Conservation (phyloP, 2,888 invertebrate genomes). For the Microctonus hyperodae region DNA sequence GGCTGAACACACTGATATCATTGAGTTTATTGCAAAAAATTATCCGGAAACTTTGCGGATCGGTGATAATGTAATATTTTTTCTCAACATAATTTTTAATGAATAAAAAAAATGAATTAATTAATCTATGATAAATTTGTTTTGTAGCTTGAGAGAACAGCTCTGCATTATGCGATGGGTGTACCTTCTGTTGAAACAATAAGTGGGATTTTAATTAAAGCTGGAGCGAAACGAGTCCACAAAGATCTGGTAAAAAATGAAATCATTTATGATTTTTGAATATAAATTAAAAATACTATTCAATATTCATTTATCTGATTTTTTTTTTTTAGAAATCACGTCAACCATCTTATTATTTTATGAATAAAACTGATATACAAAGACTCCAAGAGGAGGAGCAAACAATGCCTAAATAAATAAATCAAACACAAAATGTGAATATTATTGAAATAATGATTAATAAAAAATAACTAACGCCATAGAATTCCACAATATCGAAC, state of each 20-base stretch:
- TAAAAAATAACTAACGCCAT: no score
- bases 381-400: constrained; percentile 86
- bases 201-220: constrained; percentile 80
- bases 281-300: neutral
- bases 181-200: constrained; percentile 83
- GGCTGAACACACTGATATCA: constrained; percentile 82
- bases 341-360: constrained; percentile 90
- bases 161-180: constrained; percentile 91
- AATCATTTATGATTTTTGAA: neutral
- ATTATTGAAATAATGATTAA: no score
- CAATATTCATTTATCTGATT: constrained; percentile 2
- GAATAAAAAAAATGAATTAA: neutral
- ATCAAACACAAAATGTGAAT: neutral
- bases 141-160: constrained; percentile 82
- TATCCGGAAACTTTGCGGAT: constrained; percentile 78
- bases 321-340: constrained; percentile 72
- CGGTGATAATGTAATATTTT: constrained; percentile 81
- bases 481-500: no score
- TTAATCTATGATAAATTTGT: no score
- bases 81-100: neutral
- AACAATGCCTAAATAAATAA: constrained; percentile 59
- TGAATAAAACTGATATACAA: constrained; percentile 89
- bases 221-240: constrained; percentile 82
- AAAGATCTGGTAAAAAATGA: constrained; percentile 75
- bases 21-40: constrained; percentile 76